Percentiles rank a stretch among this genome's conserved stretches.
These are phyloP conservation scores for Xestia xanthographa DNA, from an alignment of 2,888 invertebrate genomes.

Conservation along the genomic window DNA sequence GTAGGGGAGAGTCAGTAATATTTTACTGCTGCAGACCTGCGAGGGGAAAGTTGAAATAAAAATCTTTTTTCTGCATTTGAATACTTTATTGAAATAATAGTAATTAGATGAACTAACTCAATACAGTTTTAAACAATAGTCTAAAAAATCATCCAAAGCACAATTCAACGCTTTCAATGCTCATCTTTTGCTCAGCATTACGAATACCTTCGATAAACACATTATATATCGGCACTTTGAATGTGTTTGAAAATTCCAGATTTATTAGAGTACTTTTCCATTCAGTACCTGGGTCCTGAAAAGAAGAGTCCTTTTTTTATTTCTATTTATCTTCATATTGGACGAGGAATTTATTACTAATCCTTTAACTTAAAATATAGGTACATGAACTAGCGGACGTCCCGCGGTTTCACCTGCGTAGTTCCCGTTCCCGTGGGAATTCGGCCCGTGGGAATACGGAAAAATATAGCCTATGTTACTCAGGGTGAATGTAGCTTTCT, in stretches of 20 bases:
- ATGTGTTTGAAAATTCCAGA: slow-evolving; percentile 40
- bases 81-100: background rate
- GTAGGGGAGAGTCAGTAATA: background rate
- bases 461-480: no score
- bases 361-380: no score
- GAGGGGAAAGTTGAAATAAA: background rate
- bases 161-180: slow-evolving; percentile 63
- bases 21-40: background rate
- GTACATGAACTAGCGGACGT: no score
- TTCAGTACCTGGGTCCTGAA: slow-evolving; percentile 34
- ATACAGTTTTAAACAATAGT: background rate
- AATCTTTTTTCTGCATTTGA: background rate
- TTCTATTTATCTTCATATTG: no score
- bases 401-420: no score
- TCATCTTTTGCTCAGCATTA: slow-evolving; percentile 51
- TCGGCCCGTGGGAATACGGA: no score
- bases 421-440: no score
- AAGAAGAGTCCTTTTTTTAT: no score
- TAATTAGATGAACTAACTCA: background rate
- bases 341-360: no score
- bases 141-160: slow-evolving; percentile 62
- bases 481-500: no score
- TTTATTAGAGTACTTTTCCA: slow-evolving; percentile 45
- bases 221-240: slow-evolving; percentile 67
- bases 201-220: slow-evolving; percentile 64